Conservation (phyloP, 1,140 invertebrate species). For the Maconellicoccus hirsutus region DNA sequence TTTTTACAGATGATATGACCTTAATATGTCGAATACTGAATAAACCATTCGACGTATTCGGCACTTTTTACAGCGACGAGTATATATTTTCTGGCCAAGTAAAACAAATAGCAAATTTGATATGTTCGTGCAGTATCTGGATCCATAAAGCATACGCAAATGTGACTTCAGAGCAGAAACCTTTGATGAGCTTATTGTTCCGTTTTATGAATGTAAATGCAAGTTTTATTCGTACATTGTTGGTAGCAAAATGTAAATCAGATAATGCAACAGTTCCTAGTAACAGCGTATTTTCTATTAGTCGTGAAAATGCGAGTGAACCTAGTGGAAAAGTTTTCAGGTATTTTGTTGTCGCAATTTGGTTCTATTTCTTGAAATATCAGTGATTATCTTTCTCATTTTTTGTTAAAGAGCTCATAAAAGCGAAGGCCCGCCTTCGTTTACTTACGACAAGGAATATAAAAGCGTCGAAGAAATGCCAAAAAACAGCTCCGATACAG, state of each 20-base stretch:
- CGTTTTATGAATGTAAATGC: conserved; percentile 29
- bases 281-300: not conserved
- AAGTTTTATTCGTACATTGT: not conserved
- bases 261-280: not conserved
- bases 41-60: conserved; percentile 82
- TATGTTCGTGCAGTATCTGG: conserved; percentile 68
- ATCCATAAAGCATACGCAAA: conserved; percentile 75
- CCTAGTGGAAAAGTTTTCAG: not conserved
- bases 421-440: not conserved
- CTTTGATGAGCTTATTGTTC: conserved; percentile 66
- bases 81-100: conserved; percentile 71
- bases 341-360: not conserved
- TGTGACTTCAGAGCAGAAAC: conserved; percentile 64
- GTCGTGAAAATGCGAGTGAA: not conserved
- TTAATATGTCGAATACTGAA: conserved; percentile 70
- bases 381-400: too few relatives aligned
- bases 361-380: too few relatives aligned
- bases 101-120: conserved; percentile 64
- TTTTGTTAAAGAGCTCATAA: not conserved
- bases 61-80: conserved; percentile 76
- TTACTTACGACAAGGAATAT: not conserved
- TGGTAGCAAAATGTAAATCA: not conserved
- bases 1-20: conserved; percentile 48
- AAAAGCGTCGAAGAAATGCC: not conserved
- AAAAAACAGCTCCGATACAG: not conserved